Evolutionary conservation across 1,140 invertebrate genomes (phyloP).

Genomic region (Nasonia giraulti): DNA sequence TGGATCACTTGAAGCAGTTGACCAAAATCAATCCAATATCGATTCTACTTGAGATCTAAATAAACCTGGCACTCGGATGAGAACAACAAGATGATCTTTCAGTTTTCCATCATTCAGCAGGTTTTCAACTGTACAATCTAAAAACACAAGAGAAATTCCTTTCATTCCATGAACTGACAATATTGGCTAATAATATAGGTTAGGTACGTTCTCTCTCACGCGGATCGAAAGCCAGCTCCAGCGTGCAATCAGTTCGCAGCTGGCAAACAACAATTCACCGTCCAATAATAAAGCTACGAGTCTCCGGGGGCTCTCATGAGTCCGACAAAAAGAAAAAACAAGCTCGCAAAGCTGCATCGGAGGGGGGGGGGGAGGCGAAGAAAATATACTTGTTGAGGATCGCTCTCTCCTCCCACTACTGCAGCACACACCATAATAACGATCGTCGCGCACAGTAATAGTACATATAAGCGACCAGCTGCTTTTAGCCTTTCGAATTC

Average conservation of each 20-base stretch:
- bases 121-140: too few relatives aligned
- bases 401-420: neutral
- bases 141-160: too few relatives aligned
- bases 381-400: neutral
- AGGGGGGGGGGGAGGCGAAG: neutral
- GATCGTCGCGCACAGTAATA: slow-evolving; percentile 18
- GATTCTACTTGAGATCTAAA: neutral
- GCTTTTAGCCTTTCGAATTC: slow-evolving; percentile 15
- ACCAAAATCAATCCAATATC: neutral
- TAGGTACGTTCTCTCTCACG: neutral
- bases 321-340: neutral
- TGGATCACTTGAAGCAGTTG: neutral
- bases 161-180: neutral
- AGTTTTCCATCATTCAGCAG: too few relatives aligned
- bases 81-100: too few relatives aligned
- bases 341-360: neutral
- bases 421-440: neutral
- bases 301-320: neutral
- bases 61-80: too few relatives aligned
- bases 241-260: too few relatives aligned
- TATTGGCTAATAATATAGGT: neutral
- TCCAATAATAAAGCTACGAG: neutral
- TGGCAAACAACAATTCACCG: neutral
- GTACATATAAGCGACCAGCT: slow-evolving; percentile 4
- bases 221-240: neutral